phyloP scores from a whole-genome alignment of 2,888 invertebrate species.

The Drosophila buzzatii region DNA sequence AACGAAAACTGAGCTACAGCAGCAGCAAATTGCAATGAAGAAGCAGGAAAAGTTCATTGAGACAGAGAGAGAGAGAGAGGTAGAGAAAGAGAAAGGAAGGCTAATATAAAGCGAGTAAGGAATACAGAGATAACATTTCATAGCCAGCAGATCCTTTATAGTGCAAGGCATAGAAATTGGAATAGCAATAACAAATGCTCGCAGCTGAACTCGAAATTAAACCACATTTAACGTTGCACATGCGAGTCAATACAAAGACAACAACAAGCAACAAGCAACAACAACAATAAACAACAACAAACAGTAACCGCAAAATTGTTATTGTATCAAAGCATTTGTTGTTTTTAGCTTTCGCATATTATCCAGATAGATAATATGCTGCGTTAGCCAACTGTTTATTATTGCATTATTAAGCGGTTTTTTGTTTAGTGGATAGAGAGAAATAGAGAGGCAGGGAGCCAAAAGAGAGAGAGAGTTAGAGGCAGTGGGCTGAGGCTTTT shows the following conservation, averaged over 20 bases:
- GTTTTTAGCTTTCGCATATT: slow-evolving; percentile 20
- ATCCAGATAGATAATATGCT: slow-evolving; percentile 26
- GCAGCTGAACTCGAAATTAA: slow-evolving; percentile 29
- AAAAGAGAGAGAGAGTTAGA: neutral
- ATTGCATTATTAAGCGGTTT: slow-evolving; percentile 57
- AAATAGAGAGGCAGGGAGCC: neutral
- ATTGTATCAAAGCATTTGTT: slow-evolving; percentile 40
- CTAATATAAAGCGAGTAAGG: neutral
- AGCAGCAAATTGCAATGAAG: slow-evolving; percentile 6
- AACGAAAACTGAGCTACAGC: slow-evolving; percentile 7
- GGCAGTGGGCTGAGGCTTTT: too few species aligned
- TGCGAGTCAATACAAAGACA: slow-evolving; percentile 5
- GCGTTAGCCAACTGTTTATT: slow-evolving; percentile 46
- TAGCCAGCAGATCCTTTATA: slow-evolving; percentile 14
- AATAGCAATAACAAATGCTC: neutral
- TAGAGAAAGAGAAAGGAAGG: neutral
- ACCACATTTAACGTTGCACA: slow-evolving; percentile 27
- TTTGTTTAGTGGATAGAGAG: slow-evolving; percentile 3
- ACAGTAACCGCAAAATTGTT: slow-evolving; percentile 32
- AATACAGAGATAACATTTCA: slow-evolving; percentile 11
- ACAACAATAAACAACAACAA: slow-evolving; percentile 4
- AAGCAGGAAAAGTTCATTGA: slow-evolving; percentile 11
- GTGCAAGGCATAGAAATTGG: slow-evolving; percentile 3
- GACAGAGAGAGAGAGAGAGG: neutral
- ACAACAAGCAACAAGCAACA: slow-evolving; percentile 7